Base-by-base conservation (phyloP, 2,797 vertebrate genomes). In the Acanthis flammea region DNA sequence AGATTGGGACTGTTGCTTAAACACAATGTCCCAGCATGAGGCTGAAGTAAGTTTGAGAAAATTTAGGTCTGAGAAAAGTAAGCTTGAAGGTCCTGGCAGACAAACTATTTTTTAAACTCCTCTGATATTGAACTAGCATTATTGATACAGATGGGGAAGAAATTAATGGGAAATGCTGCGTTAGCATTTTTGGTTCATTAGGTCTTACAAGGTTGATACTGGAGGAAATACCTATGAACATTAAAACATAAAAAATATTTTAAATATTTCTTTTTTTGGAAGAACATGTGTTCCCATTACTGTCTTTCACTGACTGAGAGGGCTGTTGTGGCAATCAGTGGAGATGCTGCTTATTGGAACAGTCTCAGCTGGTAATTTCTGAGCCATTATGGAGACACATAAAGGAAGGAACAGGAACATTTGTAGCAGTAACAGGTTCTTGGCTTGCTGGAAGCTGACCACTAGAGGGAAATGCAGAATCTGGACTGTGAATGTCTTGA, bases 381-480 rank as follows among this genome's bases (percentile, higher is more conserved):
- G 79, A 65, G 31, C 50, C 25, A 9, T 62, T 72, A 19, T 5
- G 22, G 54, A 70, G 53, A 39, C 39, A 28, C 9, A 7, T 51
- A 78, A 91, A 55, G 41, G 28, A 77, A 57, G 54, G 21, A 12
- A 35, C 9, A n/a, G 61, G 41, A 62, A 51, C 8, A 3, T 81
- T 75, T 84, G 77, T 42, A 68, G 62, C 66, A 57, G 81, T 90
- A 51, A 44, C n/a, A 75, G 58, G 51, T 94, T 80, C 62, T 53
- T 90, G 54, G 82, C 70, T 91, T 84, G 39, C n/a, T 63, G 60
- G 80, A 53, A 78, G 30, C 60, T 87, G 90, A 63, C 83, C 88
- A 23, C 93, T 87, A 92, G 86, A 95, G 83, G 77, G 84, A 89
- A 91, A 82, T 86, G 9, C 79, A 73, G 76, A 90, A 79, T 48